A percentile compares a stretch with the other conserved stretches of the same genome.
Evolutionary conservation across 2,797 vertebrate genomes (phyloP).

Genomic region (Orestias chungarensis): DNA sequence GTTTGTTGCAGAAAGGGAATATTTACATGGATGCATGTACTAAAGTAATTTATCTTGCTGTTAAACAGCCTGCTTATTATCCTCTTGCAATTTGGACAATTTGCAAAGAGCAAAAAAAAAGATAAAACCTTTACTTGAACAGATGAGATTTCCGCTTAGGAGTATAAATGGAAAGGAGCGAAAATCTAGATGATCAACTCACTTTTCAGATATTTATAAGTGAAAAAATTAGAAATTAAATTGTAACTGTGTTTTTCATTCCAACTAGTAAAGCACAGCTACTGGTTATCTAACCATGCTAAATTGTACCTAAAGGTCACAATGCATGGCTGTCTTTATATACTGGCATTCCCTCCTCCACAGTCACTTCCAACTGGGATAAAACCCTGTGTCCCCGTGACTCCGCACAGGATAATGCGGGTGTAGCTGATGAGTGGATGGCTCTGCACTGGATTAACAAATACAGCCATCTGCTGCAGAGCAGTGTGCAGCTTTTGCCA

Average conservation of each 20-base stretch:
- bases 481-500: constrained; percentile 27
- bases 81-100: background rate
- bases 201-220: background rate
- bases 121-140: background rate
- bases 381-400: constrained; percentile 5
- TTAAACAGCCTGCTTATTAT: background rate
- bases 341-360: constrained; percentile 12
- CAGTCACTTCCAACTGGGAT: constrained; percentile 1
- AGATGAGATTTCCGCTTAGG: background rate
- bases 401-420: constrained; percentile 14
- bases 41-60: background rate
- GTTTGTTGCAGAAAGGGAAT: background rate
- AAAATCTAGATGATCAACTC: background rate
- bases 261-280: background rate
- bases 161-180: background rate
- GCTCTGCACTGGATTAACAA: constrained; percentile 35
- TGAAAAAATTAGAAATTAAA: background rate
- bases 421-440: constrained; percentile 31
- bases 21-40: background rate
- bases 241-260: too few relatives aligned
- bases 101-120: background rate
- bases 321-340: constrained; percentile 6
- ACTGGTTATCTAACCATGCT: constrained; percentile 1
- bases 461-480: constrained; percentile 47
- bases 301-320: background rate